These are phyloP conservation scores for Tenthredo distinguenda DNA, from an alignment of 2,888 invertebrate genomes.

Conservation along the genomic window DNA sequence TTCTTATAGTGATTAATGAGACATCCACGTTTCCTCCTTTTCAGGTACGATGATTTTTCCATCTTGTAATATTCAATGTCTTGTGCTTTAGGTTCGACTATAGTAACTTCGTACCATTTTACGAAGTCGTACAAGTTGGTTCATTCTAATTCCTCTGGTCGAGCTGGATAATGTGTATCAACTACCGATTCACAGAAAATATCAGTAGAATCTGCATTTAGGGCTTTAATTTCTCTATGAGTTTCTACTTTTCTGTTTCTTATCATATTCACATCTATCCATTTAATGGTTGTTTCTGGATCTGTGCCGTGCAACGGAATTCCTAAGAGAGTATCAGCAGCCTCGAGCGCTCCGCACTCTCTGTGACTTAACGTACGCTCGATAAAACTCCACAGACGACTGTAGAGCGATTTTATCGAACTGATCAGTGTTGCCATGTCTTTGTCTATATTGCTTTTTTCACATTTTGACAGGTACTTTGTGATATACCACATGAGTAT, in stretches of 20 bases:
- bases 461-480: slow-evolving; percentile 66
- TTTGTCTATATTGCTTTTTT: slow-evolving; percentile 61
- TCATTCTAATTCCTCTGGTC: slow-evolving; percentile 54
- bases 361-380: slow-evolving; percentile 63
- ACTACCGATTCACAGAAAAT: slow-evolving; percentile 53
- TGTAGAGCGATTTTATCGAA: slow-evolving; percentile 63
- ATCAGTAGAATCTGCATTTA: slow-evolving; percentile 55
- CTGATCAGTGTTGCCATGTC: slow-evolving; percentile 57
- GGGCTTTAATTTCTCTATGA: slow-evolving; percentile 35
- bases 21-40: slow-evolving; percentile 50
- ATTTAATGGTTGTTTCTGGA: slow-evolving; percentile 63
- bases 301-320: slow-evolving; percentile 64
- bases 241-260: slow-evolving; percentile 56
- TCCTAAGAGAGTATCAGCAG: slow-evolving; percentile 47
- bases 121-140: slow-evolving; percentile 57
- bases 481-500: slow-evolving; percentile 64
- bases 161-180: slow-evolving; percentile 57
- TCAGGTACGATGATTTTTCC: slow-evolving; percentile 38
- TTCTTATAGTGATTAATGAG: slow-evolving; percentile 25
- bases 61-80: slow-evolving; percentile 51
- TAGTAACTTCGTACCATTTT: slow-evolving; percentile 55
- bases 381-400: slow-evolving; percentile 64
- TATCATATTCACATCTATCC: slow-evolving; percentile 55
- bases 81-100: slow-evolving; percentile 32
- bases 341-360: slow-evolving; percentile 67